phyloP scores from a whole-genome alignment of 2,797 vertebrate genomes.

The Squalus acanthias region DNA sequence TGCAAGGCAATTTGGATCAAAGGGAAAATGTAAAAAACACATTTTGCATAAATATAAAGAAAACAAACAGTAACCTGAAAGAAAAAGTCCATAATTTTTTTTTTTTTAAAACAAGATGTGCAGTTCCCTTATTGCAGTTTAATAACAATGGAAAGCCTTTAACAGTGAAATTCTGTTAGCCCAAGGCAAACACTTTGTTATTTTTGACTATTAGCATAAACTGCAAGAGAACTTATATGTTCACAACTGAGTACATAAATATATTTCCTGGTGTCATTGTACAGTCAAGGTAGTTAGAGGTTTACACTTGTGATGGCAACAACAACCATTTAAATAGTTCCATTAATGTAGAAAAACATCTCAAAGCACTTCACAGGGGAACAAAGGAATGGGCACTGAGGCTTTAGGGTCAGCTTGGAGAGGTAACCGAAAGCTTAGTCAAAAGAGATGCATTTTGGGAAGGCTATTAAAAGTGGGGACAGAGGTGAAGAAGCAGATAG shows the following conservation, averaged over 20 bases:
- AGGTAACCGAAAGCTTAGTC: neutral
- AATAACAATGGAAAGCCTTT: neutral
- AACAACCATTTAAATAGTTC: neutral
- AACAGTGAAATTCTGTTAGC: neutral
- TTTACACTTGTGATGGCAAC: neutral
- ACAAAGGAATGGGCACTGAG: neutral
- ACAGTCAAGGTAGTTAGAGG: neutral
- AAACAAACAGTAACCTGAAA: neutral
- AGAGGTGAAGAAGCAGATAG: neutral
- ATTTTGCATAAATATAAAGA: neutral
- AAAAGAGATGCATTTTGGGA: neutral
- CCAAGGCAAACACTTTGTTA: neutral
- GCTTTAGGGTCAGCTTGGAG: neutral
- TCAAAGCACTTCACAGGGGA: neutral
- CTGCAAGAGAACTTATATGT: neutral
- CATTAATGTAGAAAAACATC: neutral
- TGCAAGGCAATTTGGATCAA: neutral
- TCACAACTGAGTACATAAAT: neutral
- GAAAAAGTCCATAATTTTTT: neutral
- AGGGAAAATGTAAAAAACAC: neutral
- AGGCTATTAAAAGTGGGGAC: neutral
- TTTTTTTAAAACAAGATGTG: neutral
- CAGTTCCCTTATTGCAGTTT: neutral
- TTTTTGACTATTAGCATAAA: neutral
- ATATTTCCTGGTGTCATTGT: neutral